A percentile compares a stretch with the other conserved stretches of the same genome.
These are phyloP conservation scores for Neuroscelio doddi DNA, from an alignment of 2,888 invertebrate species.

Conservation along the genomic window DNA sequence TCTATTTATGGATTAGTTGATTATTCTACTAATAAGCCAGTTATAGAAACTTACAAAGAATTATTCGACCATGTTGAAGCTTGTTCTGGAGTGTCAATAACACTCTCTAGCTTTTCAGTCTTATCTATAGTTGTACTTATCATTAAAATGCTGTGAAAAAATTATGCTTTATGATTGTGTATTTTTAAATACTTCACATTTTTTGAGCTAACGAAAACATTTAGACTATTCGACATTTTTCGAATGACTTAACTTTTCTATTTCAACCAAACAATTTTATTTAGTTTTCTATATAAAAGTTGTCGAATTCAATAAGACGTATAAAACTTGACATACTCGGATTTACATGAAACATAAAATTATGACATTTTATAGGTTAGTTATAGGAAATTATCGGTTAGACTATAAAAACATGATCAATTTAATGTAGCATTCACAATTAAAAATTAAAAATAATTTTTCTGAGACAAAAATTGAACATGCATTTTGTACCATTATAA, in stretches of 20 bases:
- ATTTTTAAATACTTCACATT: neutral
- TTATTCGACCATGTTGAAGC: slow-evolving; percentile 73
- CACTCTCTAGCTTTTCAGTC: neutral
- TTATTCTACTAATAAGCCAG: slow-evolving; percentile 66
- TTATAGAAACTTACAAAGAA: slow-evolving; percentile 76
- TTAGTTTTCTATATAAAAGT: too few species aligned
- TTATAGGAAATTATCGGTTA: too few species aligned
- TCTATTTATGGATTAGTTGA: slow-evolving; percentile 76
- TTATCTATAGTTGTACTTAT: slow-evolving; percentile 10
- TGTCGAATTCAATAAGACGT: too few species aligned
- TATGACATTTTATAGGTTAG: too few species aligned
- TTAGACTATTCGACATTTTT: too few species aligned
- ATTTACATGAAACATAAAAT: too few species aligned
- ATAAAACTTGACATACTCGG: too few species aligned
- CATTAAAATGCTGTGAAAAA: neutral
- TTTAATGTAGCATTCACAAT: too few species aligned
- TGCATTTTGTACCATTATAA: too few species aligned
- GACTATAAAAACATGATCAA: too few species aligned
- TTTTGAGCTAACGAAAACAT: neutral
- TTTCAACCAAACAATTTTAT: neutral
- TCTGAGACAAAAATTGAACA: too few species aligned
- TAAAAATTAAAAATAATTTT: too few species aligned
- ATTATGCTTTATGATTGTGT: neutral
- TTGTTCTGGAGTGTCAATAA: slow-evolving; percentile 54
- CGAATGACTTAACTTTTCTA: neutral